Percentiles rank a stretch among this genome's conserved stretches.
Conservation (phyloP, 2,797 vertebrate genomes). For the Pseudomugil tenellus region DNA sequence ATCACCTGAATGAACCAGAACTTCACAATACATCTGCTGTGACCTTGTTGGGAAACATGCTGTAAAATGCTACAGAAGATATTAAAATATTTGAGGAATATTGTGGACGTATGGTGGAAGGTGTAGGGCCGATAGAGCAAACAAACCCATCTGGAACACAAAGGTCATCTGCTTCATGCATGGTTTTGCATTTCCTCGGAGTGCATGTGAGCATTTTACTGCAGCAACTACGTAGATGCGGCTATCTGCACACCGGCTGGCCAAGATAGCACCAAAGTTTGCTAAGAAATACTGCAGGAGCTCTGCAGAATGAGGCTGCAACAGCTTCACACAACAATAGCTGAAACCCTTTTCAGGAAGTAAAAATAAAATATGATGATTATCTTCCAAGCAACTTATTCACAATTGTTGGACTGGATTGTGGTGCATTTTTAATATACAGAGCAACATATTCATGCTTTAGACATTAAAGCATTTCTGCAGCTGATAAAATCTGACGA, state of each 20-base stretch:
- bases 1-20: no score
- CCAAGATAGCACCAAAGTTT: neutral
- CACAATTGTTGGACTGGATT: neutral
- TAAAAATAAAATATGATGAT: no score
- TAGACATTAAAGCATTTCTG: no score
- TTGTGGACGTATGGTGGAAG: neutral
- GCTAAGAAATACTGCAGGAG: neutral
- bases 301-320: neutral
- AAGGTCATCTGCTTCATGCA: conserved; percentile 34
- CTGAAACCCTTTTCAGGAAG: no score
- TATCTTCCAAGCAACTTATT: no score
- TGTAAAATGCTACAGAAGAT: neutral
- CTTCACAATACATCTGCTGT: neutral
- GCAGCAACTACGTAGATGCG: conserved; percentile 1
- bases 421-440: neutral
- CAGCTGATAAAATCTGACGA: no score
- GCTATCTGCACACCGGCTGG: neutral
- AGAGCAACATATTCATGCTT: no score
- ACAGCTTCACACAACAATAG: no score
- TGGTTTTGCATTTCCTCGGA: conserved; percentile 41
- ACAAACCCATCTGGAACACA: conserved; percentile 17
- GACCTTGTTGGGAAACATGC: neutral
- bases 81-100: neutral
- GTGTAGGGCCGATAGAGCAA: neutral
- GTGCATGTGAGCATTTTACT: neutral